Evolutionary conservation across 2,888 invertebrate genomes (phyloP).

Genomic region (Anticlea derivata): DNA sequence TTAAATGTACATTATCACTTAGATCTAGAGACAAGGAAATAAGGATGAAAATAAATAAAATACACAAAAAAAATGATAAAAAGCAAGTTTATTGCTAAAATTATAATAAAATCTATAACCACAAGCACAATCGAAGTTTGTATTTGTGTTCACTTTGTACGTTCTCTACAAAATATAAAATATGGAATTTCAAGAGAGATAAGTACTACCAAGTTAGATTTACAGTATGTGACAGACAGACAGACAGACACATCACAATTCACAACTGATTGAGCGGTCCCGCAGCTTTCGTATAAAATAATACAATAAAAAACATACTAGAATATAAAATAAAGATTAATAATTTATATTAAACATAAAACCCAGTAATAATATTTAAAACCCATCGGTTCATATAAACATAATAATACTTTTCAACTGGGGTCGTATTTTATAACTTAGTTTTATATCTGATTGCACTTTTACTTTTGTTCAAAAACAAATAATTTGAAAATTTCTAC

Average conservation of each 20-base stretch:
- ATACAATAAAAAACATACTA: conserved; percentile 72
- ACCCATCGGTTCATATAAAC: conserved; percentile 81
- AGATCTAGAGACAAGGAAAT: conserved; percentile 50
- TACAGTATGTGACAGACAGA: conserved; percentile 45
- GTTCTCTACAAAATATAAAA: conserved; percentile 68
- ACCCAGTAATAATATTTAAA: conserved; percentile 82
- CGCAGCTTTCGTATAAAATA: conserved; percentile 62
- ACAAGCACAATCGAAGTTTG: conserved; percentile 69
- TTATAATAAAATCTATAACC: conserved; percentile 81
- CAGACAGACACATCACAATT: conserved; percentile 56
- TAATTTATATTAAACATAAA: conserved; percentile 81
- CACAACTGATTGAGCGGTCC: conserved; percentile 61
- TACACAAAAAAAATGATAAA: conserved; percentile 70
- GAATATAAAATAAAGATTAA: conserved; percentile 78
- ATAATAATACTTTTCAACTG: conserved; percentile 84
- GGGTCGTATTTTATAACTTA: conserved; percentile 74
- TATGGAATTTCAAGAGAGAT: conserved; percentile 47
- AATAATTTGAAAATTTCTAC: conserved; percentile 58
- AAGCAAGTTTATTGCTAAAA: conserved; percentile 84
- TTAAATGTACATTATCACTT: conserved; percentile 68
- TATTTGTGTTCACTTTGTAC: conserved; percentile 75
- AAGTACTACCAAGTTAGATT: conserved; percentile 27
- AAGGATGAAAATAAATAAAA: conserved; percentile 66
- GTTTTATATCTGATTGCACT: conserved; percentile 81
- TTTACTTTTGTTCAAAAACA: conserved; percentile 71